Conservation (phyloP, 2,888 invertebrate species). For the Drosophila siamana region DNA sequence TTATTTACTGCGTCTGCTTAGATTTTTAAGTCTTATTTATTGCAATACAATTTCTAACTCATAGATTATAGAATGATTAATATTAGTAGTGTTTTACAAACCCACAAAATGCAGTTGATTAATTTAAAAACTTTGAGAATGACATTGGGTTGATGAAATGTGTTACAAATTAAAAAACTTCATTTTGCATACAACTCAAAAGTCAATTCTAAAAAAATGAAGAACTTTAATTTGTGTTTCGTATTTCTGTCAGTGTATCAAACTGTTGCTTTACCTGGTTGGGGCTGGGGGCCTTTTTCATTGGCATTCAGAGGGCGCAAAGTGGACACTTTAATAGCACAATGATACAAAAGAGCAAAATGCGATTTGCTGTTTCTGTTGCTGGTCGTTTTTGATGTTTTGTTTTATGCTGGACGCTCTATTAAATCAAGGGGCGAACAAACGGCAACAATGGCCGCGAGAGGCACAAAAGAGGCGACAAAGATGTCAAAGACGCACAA, state of each 20-base stretch:
- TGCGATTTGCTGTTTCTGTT: not conserved
- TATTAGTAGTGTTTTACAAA: no score
- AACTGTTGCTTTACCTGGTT: slow-evolving; percentile 13
- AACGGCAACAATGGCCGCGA: slow-evolving; percentile 23
- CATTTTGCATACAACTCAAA: no score
- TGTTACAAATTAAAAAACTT: no score
- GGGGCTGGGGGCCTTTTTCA: not conserved
- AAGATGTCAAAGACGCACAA: slow-evolving; percentile 14
- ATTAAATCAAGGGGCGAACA: slow-evolving; percentile 61
- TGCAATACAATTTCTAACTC: no score
- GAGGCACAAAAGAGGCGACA: slow-evolving; percentile 16
- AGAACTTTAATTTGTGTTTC: not conserved
- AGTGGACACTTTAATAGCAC: slow-evolving; percentile 6
- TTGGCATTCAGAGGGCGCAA: slow-evolving; percentile 3
- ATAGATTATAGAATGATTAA: no score
- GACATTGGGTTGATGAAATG: no score
- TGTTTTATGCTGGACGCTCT: slow-evolving; percentile 37
- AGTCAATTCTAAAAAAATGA: no score
- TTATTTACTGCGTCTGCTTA: no score
- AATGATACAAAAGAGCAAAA: slow-evolving; percentile 23
- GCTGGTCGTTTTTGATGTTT: not conserved
- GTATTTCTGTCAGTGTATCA: slow-evolving; percentile 5
- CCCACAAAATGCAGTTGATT: no score
- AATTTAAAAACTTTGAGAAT: no score
- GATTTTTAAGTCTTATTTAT: no score